phyloP scores from a whole-genome alignment of 2,888 invertebrate species.

The Pandemis corylana region DNA sequence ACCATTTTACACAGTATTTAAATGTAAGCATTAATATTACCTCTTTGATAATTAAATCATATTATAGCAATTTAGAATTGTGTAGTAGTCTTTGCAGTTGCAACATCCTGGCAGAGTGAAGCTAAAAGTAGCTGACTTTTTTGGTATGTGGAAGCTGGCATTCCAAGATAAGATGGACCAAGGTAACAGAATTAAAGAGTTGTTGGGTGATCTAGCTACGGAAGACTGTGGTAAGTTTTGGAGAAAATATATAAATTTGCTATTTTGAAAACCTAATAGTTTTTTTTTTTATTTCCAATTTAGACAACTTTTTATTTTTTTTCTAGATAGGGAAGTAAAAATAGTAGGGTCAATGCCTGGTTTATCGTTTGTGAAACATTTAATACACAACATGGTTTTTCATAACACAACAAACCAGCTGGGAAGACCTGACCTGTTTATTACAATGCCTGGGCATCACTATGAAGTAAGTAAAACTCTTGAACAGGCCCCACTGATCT shows the following conservation, averaged over 20 bases:
- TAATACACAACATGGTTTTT: conserved; percentile 86
- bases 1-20: conserved; percentile 77
- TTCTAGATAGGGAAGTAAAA: conserved; percentile 83
- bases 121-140: conserved; percentile 84
- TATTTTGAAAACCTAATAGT: background rate
- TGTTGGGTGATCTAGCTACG: conserved; percentile 81
- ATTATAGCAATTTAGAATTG: conserved; percentile 13
- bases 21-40: conserved; percentile 60
- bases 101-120: conserved; percentile 70
- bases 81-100: conserved; percentile 65
- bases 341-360: conserved; percentile 86
- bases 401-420: conserved; percentile 82
- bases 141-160: conserved; percentile 83
- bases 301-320: conserved; percentile 48
- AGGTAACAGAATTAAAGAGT: conserved; percentile 79
- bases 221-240: conserved; percentile 71
- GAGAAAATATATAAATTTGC: background rate
- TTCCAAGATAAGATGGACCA: conserved; percentile 85
- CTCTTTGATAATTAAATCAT: conserved; percentile 26
- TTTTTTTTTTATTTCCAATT: background rate
- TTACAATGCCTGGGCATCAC: conserved; percentile 85
- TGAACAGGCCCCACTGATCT: too few species aligned
- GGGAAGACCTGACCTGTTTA: conserved; percentile 87
- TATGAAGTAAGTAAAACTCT: conserved; percentile 81
- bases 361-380: conserved; percentile 85